Evolutionary conservation across 37 sponge, comb jelly and placozoan species (phyloP).

Genomic region (Agelas oroides): DNA sequence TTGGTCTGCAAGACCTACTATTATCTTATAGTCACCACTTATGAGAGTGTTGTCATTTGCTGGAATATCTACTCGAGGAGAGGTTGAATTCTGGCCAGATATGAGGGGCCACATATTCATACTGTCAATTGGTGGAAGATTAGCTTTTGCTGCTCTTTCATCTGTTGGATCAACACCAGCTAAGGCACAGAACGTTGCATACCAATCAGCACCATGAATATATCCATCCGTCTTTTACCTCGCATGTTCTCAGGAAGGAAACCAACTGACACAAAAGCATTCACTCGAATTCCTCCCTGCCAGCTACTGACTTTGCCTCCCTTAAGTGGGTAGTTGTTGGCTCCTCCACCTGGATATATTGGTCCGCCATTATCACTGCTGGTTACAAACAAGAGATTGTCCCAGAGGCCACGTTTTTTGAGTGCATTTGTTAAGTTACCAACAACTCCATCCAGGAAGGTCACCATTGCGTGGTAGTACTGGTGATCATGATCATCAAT

Average conservation of each 20-base stretch:
- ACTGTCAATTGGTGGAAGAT: constrained; percentile 23
- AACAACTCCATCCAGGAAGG: not conserved
- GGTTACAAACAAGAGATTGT: constrained; percentile 63
- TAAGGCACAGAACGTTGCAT: constrained; percentile 52
- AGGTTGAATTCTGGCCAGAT: constrained; percentile 33
- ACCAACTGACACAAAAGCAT: constrained; percentile 59
- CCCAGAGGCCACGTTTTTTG: constrained; percentile 59
- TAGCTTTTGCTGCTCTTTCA: constrained; percentile 36
- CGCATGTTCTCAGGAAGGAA: constrained; percentile 26
- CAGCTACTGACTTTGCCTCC: constrained; percentile 4
- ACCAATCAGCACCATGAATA: constrained; percentile 56
- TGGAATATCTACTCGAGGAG: constrained; percentile 33
- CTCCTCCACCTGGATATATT: constrained; percentile 28
- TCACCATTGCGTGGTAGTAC: constrained; percentile 56
- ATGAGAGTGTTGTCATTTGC: constrained; percentile 12
- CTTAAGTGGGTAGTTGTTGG: constrained; percentile 61
- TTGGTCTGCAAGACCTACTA: constrained; percentile 13
- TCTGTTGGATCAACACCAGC: constrained; percentile 52
- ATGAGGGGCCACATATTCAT: constrained; percentile 46
- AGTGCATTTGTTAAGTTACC: constrained; percentile 26
- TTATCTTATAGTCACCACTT: constrained; percentile 43
- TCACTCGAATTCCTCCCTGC: constrained; percentile 73
- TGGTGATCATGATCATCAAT: constrained; percentile 34
- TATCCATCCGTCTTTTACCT: constrained; percentile 39
- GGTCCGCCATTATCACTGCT: constrained; percentile 74